These are phyloP conservation scores for Papilio machaon DNA, from an alignment of 1,140 invertebrate species.

Conservation along the genomic window DNA sequence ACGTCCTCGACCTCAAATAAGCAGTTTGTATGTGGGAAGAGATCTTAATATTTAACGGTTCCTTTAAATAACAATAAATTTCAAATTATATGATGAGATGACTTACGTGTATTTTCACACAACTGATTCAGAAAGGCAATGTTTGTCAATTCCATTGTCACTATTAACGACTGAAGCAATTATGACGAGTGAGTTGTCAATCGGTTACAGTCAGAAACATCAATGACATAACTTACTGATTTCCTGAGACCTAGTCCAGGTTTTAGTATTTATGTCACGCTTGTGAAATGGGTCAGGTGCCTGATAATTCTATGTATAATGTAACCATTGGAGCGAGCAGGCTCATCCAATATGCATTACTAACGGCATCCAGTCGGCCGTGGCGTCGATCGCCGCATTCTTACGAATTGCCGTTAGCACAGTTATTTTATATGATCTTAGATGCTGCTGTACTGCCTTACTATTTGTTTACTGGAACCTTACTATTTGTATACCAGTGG, in stretches of 20 bases:
- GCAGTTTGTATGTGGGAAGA: background rate
- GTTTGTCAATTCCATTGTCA: background rate
- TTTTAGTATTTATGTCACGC: background rate
- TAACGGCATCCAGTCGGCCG: slow-evolving; percentile 29
- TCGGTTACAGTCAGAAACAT: background rate
- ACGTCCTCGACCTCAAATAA: background rate
- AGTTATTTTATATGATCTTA: slow-evolving; percentile 32
- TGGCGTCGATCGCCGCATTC: background rate
- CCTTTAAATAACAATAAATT: background rate
- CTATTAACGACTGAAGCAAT: too few relatives aligned
- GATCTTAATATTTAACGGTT: background rate
- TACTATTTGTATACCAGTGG: background rate
- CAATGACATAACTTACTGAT: too few relatives aligned
- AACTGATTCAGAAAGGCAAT: background rate
- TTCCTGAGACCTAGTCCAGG: too few relatives aligned
- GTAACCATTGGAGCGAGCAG: background rate
- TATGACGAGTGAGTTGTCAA: background rate
- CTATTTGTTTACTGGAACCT: background rate
- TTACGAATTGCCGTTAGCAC: background rate
- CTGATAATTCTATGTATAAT: background rate
- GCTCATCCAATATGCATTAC: slow-evolving; percentile 38
- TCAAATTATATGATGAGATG: background rate
- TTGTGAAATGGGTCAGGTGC: background rate
- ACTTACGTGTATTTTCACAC: background rate
- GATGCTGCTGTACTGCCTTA: background rate